Evolutionary conservation across 2,888 invertebrate species (phyloP).

Genomic region (Cheiracanthium punctorium): DNA sequence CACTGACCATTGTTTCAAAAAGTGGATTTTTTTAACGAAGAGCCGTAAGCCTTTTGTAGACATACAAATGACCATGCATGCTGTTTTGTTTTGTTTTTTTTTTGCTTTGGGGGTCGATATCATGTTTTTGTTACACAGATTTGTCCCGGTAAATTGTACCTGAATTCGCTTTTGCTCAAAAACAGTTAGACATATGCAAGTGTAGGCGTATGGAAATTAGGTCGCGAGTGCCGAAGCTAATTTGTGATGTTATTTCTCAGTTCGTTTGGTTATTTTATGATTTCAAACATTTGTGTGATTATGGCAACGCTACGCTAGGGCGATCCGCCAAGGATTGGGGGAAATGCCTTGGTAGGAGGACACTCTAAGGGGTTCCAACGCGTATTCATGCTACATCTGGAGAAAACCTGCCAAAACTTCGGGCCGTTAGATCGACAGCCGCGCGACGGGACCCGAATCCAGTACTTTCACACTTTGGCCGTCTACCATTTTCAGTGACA

Average conservation of each 20-base stretch:
- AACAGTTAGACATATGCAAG: background rate
- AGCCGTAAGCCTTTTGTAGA: slow-evolving; percentile 36
- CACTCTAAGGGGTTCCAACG: too few species aligned
- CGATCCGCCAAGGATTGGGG: too few species aligned
- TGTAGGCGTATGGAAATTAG: background rate
- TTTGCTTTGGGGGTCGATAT: slow-evolving; percentile 45
- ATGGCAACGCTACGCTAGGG: too few species aligned
- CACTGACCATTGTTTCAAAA: slow-evolving; percentile 52
- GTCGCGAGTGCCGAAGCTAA: background rate
- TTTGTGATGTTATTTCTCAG: background rate
- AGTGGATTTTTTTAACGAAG: slow-evolving; percentile 26
- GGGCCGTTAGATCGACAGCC: too few species aligned
- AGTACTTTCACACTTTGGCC: too few species aligned
- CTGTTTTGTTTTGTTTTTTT: too few species aligned
- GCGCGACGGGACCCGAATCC: too few species aligned
- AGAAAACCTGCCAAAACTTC: too few species aligned
- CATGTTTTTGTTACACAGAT: slow-evolving; percentile 33
- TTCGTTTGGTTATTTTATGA: background rate
- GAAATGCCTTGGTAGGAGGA: too few species aligned
- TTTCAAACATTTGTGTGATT: too few species aligned
- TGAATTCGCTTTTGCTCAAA: background rate
- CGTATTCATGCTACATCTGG: too few species aligned
- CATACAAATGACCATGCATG: background rate
- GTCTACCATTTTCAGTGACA: too few species aligned
- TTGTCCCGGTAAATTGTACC: background rate